Base-by-base conservation (phyloP, 1,140 invertebrate genomes). In the Oryzaephilus surinamensis region DNA sequence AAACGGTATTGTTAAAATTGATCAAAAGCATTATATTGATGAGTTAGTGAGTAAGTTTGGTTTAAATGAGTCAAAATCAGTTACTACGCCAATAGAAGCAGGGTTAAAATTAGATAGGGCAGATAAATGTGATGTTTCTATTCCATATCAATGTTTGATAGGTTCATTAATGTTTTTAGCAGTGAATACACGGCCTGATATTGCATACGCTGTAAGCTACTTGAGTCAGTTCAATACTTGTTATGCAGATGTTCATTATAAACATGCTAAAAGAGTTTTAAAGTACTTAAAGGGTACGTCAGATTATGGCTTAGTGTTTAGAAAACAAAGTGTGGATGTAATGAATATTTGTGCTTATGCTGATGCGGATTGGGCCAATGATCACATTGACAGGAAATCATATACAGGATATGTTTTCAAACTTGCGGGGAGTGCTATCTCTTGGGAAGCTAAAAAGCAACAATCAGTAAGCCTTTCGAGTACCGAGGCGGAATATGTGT, bases 141-240 rank as follows among this genome's bases (percentile, higher is more conserved):
- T 10, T 18, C 6, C 32, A 18, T 33, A 10, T 10, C 8, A 20
- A 33, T 4, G 15, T 18, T n/a, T n/a, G n/a, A n/a, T 69, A 12
- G 64, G 63, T 11, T 41, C 43, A 31, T 46, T 71, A 7, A 56
- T 68, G 49, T 68, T 67, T 48, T 38, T 67, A 4, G 42, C 63
- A n/a, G 53, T 61, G 5, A 32, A 49, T 1, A 66, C 64, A 4
- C 46, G 68, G 34, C 66, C 66, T 21, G 66, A 71, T 52, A 63
- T 71, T 21, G 40, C 61, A 2, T 69, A 51, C 51, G 49, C 62
- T 18, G 61, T 70, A 0, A 58, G 54, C 39, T 50, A 47, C 23
- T 36, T 60, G 6, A 60, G 54, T 30, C 58, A 62, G 34, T 65
- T 60, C 46, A 61, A 58, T 29, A 57, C 52, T 12, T 35, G 21